phyloP scores from a whole-genome alignment of 2,888 invertebrate species.

The Entomobrya proxima region DNA sequence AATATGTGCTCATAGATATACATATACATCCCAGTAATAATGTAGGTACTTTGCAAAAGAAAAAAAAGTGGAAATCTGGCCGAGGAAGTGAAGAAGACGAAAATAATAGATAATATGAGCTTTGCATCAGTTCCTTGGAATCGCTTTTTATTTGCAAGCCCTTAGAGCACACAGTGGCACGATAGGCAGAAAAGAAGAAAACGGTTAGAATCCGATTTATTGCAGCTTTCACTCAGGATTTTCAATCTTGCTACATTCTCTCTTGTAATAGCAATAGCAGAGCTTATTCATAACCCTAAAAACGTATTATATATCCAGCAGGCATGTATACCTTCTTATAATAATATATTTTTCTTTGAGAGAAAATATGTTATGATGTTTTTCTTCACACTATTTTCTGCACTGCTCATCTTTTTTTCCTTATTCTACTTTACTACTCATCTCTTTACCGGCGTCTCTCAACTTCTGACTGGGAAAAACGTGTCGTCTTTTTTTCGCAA shows the following conservation, averaged over 20 bases:
- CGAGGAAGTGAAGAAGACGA: slow-evolving; percentile 22
- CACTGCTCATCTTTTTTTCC: neutral
- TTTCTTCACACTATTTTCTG: slow-evolving; percentile 23
- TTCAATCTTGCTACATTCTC: slow-evolving; percentile 61
- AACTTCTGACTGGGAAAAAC: too few species aligned
- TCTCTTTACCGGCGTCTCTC: slow-evolving; percentile 41
- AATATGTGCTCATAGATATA: neutral
- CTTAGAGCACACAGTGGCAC: slow-evolving; percentile 36
- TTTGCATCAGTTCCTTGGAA: slow-evolving; percentile 24
- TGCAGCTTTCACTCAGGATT: slow-evolving; percentile 69
- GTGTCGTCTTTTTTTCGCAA: too few species aligned
- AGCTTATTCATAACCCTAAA: neutral
- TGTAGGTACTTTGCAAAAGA: slow-evolving; percentile 1
- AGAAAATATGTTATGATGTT: slow-evolving; percentile 28
- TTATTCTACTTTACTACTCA: neutral
- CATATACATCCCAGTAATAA: neutral
- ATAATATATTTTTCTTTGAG: too few species aligned
- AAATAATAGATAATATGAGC: slow-evolving; percentile 52
- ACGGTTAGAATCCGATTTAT: slow-evolving; percentile 67
- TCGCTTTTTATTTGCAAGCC: slow-evolving; percentile 26
- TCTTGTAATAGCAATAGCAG: slow-evolving; percentile 18
- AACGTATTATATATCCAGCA: neutral
- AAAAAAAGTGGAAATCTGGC: slow-evolving; percentile 16
- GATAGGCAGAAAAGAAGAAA: slow-evolving; percentile 37
- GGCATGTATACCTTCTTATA: neutral